phyloP scores from a whole-genome alignment of 1,140 invertebrate genomes.

The Drosophila ironensis region DNA sequence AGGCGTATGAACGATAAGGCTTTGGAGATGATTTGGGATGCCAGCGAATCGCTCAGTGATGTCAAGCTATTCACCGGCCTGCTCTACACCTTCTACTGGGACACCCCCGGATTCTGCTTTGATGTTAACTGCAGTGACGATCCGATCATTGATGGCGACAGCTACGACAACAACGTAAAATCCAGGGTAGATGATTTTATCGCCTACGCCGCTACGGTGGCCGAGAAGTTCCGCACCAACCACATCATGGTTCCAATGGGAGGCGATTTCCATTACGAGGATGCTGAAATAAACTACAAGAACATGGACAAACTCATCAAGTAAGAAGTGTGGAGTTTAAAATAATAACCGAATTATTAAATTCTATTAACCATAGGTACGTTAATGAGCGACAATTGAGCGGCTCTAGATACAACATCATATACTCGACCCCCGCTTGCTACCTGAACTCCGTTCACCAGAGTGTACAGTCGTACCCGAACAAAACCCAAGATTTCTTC shows the following conservation, averaged over 20 bases:
- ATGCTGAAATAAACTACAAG: constrained; percentile 91
- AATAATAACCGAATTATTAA: neutral
- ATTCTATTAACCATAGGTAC: neutral
- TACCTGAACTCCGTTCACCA: constrained; percentile 93
- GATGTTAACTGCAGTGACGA: constrained; percentile 92
- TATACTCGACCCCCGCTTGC: constrained; percentile 90
- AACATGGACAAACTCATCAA: constrained; percentile 95
- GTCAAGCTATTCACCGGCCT: constrained; percentile 88
- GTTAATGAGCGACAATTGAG: constrained; percentile 82
- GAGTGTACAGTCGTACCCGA: constrained; percentile 85
- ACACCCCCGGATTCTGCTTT: constrained; percentile 95
- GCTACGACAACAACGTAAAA: constrained; percentile 88
- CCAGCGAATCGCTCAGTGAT: constrained; percentile 86
- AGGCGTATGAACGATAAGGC: constrained; percentile 85
- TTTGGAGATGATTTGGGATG: constrained; percentile 79
- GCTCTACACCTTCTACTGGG: constrained; percentile 90
- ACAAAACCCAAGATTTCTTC: constrained; percentile 93
- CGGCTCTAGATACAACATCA: constrained; percentile 84
- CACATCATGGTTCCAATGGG: constrained; percentile 96
- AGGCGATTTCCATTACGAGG: constrained; percentile 94
- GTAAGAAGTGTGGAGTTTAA: constrained; percentile 82
- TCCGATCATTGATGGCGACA: constrained; percentile 88
- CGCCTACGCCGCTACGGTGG: constrained; percentile 83
- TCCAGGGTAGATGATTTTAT: constrained; percentile 85
- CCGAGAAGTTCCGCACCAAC: constrained; percentile 85